Evolutionary conservation across 2,888 invertebrate genomes (phyloP).

Genomic region (Tiphia femorata): DNA sequence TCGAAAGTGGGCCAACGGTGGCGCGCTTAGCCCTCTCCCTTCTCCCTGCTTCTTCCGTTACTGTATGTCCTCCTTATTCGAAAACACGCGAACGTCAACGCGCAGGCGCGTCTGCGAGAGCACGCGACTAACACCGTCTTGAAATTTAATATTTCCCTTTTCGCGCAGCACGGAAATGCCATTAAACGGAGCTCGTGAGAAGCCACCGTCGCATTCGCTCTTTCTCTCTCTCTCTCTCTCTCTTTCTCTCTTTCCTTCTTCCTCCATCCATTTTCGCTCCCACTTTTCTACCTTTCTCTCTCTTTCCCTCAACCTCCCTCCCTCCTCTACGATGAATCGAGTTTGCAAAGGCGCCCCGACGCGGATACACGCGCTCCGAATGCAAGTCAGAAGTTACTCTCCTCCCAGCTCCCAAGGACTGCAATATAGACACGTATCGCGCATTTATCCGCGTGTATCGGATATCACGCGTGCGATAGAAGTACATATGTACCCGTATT

Average conservation of each 20-base stretch:
- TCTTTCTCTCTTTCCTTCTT: neutral
- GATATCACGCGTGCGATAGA: neutral
- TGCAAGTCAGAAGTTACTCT: constrained; percentile 1
- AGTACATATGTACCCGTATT: neutral
- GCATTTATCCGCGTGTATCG: constrained; percentile 1
- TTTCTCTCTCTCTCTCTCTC: neutral
- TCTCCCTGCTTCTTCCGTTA: neutral
- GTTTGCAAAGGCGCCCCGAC: constrained; percentile 35
- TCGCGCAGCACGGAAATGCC: constrained; percentile 44
- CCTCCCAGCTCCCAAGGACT: neutral
- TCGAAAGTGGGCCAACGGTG: constrained; percentile 31
- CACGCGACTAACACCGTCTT: constrained; percentile 21
- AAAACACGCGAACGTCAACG: neutral
- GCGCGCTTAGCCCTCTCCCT: neutral
- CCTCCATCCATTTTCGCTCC: neutral
- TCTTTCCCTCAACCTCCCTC: neutral
- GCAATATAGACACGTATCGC: neutral
- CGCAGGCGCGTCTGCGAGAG: neutral
- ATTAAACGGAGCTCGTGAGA: constrained; percentile 47
- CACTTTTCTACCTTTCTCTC: neutral
- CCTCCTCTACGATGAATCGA: constrained; percentile 27
- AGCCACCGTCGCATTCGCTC: constrained; percentile 18
- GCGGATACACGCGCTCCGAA: constrained; percentile 28
- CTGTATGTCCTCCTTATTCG: neutral
- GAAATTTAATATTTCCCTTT: constrained; percentile 50